These are phyloP conservation scores for Diplosoma virens DNA, from an alignment of 23 tunicate species.

Conservation along the genomic window DNA sequence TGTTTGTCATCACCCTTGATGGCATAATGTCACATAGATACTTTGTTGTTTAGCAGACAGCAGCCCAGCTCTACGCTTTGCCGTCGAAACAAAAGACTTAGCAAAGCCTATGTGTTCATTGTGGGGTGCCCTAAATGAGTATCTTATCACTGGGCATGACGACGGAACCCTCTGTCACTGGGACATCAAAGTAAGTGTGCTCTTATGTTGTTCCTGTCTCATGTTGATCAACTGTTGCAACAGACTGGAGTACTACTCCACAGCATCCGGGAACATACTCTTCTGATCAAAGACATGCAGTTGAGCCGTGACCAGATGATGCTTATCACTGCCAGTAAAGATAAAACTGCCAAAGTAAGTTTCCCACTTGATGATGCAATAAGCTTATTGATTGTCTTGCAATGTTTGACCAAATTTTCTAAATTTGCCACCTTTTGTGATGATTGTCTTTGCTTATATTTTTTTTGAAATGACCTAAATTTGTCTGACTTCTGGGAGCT, in stretches of 20 bases:
- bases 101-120: conserved; percentile 97
- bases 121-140: conserved; percentile 91
- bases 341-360: conserved; percentile 89
- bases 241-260: conserved; percentile 79
- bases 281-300: conserved; percentile 88
- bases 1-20: too few species aligned
- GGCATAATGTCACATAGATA: too few species aligned
- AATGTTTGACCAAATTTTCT: too few species aligned
- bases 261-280: conserved; percentile 54
- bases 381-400: too few species aligned
- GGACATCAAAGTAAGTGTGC: conserved; percentile 73
- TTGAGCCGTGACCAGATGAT: conserved; percentile 77
- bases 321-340: conserved; percentile 92
- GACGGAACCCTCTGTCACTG: conserved; percentile 92
- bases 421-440: too few species aligned
- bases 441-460: too few species aligned
- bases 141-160: conserved; percentile 92
- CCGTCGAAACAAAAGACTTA: conserved; percentile 58
- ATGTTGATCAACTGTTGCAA: too few species aligned
- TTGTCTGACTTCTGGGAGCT: too few species aligned
- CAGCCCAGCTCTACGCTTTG: conserved; percentile 64
- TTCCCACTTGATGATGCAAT: too few species aligned
- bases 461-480: too few species aligned
- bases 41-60: too few species aligned
- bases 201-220: too few species aligned